Base-by-base conservation (phyloP, 2,888 invertebrate genomes). In the Acleris laterana region DNA sequence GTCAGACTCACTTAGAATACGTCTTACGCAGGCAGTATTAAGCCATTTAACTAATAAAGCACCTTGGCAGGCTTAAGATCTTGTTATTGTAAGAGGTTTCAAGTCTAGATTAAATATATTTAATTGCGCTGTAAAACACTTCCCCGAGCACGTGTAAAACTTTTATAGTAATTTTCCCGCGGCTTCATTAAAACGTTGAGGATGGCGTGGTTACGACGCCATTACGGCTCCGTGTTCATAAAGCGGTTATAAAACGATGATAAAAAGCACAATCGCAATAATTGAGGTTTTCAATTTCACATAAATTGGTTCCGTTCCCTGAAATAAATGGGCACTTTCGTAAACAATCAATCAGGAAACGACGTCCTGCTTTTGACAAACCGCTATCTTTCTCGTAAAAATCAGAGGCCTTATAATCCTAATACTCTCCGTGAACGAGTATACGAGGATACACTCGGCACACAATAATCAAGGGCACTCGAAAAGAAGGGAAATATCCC, bases 191-290 rank as follows among this genome's bases (percentile, higher is more conserved):
- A 57, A 55, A 58, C 20, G 46, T 22, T 1, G 44, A 20, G 16
- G 46, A 48, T 32, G 38, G 28, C 50, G 17, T 25, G 25, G 50
- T 57, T 28, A 19, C 28, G 25, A 44, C 25, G 50, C 32, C 42
- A n/a, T 63, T 51, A 57, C 19, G 38, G 50, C 52, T 58, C 28
- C 32, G 16, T 17, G 52, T 58, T 48, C 60, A 50, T 65, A 60
- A 65, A 64, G 53, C 17, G 25, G 11, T 46, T 52, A 63, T 64
- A 53, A 53, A 60, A 44, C 44, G 60, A 65, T 60, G 50, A 65
- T 65, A 60, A 60, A 56, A 55, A 65, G 38, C 49, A 60, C 50
- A 60, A 60, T 60, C 48, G 42, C 28, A 42, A 50, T 60, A 50
- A 60, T 60, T 53, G 60, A 19, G 50, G 55, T 46, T 44, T 44